These are phyloP conservation scores for Norana najaformis DNA, from an alignment of 2,888 invertebrate genomes.

Conservation along the genomic window DNA sequence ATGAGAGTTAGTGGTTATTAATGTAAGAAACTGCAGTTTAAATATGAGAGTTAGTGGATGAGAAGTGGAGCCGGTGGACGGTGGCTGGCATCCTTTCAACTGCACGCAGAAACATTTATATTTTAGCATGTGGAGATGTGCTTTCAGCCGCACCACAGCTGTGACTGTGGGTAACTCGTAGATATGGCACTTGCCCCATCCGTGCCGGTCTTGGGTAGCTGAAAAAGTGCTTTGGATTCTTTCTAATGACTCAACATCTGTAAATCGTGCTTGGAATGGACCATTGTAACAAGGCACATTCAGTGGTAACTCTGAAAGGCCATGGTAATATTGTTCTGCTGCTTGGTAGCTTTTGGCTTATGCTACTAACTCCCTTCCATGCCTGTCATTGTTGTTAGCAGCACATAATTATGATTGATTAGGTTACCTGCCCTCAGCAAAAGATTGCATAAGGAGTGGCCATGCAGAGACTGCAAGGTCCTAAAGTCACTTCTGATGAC, in stretches of 20 bases:
- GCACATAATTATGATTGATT: not conserved
- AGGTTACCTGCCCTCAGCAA: not conserved
- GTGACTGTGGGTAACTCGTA: not conserved
- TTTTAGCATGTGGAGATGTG: slow-evolving; percentile 2
- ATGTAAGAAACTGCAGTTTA: no score
- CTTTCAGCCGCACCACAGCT: not conserved
- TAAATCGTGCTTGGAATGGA: no score
- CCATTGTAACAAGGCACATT: no score
- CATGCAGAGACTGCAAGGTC: not conserved
- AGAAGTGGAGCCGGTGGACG: not conserved
- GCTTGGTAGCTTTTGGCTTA: not conserved
- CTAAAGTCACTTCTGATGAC: not conserved
- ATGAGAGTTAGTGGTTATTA: no score
- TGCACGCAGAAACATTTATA: not conserved
- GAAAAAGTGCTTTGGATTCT: no score
- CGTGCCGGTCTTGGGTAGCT: not conserved
- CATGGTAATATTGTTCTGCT: not conserved
- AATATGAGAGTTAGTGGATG: no score
- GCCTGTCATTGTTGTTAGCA: not conserved
- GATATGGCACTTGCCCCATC: slow-evolving; percentile 13
- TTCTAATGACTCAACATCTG: no score
- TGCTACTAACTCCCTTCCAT: not conserved
- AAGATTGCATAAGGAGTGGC: not conserved
- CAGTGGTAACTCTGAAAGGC: no score
- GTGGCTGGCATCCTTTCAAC: not conserved